Conservation (phyloP, 2,888 invertebrate genomes). For the Cartodere bifasciata region DNA sequence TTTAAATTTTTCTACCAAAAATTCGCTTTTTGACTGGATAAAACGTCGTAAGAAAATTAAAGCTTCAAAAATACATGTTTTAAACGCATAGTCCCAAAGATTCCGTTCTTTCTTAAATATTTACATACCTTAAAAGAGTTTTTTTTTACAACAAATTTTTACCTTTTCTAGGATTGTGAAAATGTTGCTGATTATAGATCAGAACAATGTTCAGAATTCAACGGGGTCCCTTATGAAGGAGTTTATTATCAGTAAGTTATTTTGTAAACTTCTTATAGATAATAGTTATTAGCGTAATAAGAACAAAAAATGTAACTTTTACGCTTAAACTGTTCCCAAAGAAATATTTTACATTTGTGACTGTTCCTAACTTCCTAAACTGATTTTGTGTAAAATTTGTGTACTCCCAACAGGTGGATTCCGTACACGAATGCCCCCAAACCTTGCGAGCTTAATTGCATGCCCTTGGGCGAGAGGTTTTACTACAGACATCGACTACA, state of each 20-base stretch:
- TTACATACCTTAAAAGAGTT: too few relatives aligned
- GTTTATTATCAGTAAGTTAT: slow-evolving; percentile 64
- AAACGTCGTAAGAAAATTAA: too few relatives aligned
- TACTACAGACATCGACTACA: slow-evolving; percentile 75
- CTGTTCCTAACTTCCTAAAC: neutral
- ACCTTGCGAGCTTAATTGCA: slow-evolving; percentile 91
- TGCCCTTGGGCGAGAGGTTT: slow-evolving; percentile 82
- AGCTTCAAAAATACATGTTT: too few relatives aligned
- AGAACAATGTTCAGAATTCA: slow-evolving; percentile 80
- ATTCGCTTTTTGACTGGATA: too few relatives aligned
- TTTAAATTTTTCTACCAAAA: too few relatives aligned
- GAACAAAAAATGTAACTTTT: too few relatives aligned
- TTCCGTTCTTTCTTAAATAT: too few relatives aligned
- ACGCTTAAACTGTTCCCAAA: slow-evolving; percentile 1
- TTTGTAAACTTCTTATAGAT: neutral
- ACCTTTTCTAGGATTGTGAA: slow-evolving; percentile 58
- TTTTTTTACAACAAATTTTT: too few relatives aligned
- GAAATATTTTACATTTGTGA: slow-evolving; percentile 1
- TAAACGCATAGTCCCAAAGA: too few relatives aligned
- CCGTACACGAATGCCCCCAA: slow-evolving; percentile 80
- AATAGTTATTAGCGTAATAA: neutral
- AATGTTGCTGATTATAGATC: slow-evolving; percentile 70
- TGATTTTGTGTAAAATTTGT: neutral
- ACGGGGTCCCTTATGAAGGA: slow-evolving; percentile 70
- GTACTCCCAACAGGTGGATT: slow-evolving; percentile 53